Base-by-base conservation (phyloP, 2,888 invertebrate genomes). In the Papilio demoleus region DNA sequence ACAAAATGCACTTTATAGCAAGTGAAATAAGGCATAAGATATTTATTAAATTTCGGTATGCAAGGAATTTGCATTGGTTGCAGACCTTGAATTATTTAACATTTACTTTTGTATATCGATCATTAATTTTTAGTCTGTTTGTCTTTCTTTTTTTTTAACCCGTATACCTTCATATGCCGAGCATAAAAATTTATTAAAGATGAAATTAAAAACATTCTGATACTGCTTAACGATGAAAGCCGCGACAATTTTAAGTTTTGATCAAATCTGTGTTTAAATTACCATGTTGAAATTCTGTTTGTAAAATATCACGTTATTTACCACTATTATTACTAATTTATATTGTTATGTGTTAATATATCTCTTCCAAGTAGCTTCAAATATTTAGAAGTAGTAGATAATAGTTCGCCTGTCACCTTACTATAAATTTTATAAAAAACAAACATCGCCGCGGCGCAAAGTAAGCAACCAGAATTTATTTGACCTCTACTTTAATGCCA, bases 41-140 rank as follows among this genome's bases (percentile, higher is more conserved):
- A 68, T 61, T 66, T 68, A 65, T 63, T 69, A 62, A 64, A 24
- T 63, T 63, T 62, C 58, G 63, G 72, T 72, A 76, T 77, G 72
- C 47, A 27, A 74, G 68, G 75, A 79, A 80, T 80, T 77, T 74
- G 69, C 73, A 75, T 74, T 74, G 75, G 74, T 73, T 64, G 77
- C 61, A 69, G 73, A 74, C 83, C 82, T 80, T 82, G 79, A 76
- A 75, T 73, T 72, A 74, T 77, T 78, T 76, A 70, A 76, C 77
- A 68, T 73, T 77, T 77, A 77, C 76, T 76, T 78, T 74, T 76
- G 65, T 73, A 67, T 71, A 75, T 42, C 50, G 68, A 45, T 61
- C 68, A 70, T 72, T 67, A n/a, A n/a, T 27, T 42, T n/a, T 17
- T 45, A 36, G 40, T 59, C 9, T 4, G 58, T 14, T 62, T 47